phyloP scores from a whole-genome alignment of 2,888 invertebrate species.

The Drosophila cyrtoloma region DNA sequence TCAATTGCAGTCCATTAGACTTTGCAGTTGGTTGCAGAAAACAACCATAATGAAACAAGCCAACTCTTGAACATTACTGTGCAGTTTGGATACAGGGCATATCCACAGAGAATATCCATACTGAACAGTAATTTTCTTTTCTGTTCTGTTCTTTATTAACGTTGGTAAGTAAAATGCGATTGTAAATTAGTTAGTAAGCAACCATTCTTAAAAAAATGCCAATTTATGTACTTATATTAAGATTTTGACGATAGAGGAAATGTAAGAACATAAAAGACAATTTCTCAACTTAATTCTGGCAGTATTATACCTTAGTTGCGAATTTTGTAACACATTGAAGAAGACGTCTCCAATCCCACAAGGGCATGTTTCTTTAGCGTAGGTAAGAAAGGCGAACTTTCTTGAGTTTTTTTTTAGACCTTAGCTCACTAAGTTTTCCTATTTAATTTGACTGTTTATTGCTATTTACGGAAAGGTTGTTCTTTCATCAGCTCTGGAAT shows the following conservation, averaged over 20 bases:
- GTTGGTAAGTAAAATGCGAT: not conserved
- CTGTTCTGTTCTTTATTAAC: not conserved
- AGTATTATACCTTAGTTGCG: not conserved
- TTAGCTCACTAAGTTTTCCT: not conserved
- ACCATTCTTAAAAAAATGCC: not conserved
- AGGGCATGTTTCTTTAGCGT: not conserved
- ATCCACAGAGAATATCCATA: not conserved
- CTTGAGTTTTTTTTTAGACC: not conserved
- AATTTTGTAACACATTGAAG: not conserved
- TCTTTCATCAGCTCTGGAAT: not conserved
- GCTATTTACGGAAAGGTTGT: slow-evolving; percentile 4
- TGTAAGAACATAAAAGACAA: not conserved
- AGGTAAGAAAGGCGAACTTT: not conserved
- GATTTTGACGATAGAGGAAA: not conserved
- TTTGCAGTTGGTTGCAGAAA: slow-evolving; percentile 63
- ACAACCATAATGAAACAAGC: slow-evolving; percentile 26
- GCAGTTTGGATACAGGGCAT: slow-evolving; percentile 6
- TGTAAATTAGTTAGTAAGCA: not conserved
- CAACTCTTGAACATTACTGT: slow-evolving; percentile 11
- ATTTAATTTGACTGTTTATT: not conserved
- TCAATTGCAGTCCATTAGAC: slow-evolving; percentile 83
- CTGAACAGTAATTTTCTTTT: not conserved
- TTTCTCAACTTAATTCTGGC: not conserved
- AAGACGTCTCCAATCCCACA: not conserved
- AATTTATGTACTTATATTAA: not conserved